phyloP scores from a whole-genome alignment of 2,113 vertebrate genomes.

The Scophthalmus maximus region DNA sequence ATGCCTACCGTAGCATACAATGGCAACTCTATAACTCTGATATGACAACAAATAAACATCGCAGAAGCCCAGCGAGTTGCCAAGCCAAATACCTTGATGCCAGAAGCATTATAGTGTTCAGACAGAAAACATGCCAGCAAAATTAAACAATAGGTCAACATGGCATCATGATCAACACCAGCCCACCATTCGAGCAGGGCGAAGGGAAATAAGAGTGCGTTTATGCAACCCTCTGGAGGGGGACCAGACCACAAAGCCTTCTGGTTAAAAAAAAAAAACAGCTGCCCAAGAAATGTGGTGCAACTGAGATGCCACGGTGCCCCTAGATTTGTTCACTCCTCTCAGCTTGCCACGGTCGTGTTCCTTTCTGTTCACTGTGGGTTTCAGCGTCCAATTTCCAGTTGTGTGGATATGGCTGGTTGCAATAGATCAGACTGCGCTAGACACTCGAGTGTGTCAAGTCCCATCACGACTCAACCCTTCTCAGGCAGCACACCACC shows the following conservation, averaged over 20 bases:
- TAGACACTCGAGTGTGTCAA: slow-evolving; percentile 42
- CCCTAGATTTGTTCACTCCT: slow-evolving; percentile 57
- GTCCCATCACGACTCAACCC: slow-evolving; percentile 34
- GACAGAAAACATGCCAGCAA: slow-evolving; percentile 72
- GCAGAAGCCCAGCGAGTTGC: slow-evolving; percentile 55
- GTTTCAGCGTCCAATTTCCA: slow-evolving; percentile 56
- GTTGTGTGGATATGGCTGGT: slow-evolving; percentile 56
- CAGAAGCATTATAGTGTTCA: slow-evolving; percentile 65
- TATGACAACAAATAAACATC: slow-evolving; percentile 84
- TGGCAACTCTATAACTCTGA: slow-evolving; percentile 76
- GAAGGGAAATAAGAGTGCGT: slow-evolving; percentile 47
- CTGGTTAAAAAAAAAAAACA: slow-evolving; percentile 59
- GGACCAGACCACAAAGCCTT: slow-evolving; percentile 70
- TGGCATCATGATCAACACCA: slow-evolving; percentile 73
- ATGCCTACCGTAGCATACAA: slow-evolving; percentile 51
- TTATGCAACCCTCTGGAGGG: slow-evolving; percentile 71
- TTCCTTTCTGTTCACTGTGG: slow-evolving; percentile 60
- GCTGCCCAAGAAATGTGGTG: slow-evolving; percentile 70
- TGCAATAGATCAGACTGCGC: slow-evolving; percentile 52
- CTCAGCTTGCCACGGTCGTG: slow-evolving; percentile 54
- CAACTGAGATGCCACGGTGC: slow-evolving; percentile 68
- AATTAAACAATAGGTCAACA: slow-evolving; percentile 78
- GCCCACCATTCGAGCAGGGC: slow-evolving; percentile 40
- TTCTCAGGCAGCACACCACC: slow-evolving; percentile 33
- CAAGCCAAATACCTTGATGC: slow-evolving; percentile 78